Conservation (phyloP, 2,888 invertebrate species). For the Epirrita christyi region DNA sequence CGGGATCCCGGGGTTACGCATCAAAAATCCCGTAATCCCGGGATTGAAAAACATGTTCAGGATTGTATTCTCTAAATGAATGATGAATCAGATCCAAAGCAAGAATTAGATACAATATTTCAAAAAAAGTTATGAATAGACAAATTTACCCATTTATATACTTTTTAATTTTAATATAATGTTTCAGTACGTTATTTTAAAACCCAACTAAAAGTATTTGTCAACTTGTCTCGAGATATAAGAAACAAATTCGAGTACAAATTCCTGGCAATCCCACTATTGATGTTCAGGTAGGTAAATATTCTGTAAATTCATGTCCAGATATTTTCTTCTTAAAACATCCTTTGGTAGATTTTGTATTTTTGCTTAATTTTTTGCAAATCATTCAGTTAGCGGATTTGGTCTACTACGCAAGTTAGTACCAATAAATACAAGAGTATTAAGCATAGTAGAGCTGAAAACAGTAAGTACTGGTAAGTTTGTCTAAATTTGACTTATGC, state of each 20-base stretch:
- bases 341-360: conserved; percentile 33
- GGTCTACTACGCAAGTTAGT: conserved; percentile 60
- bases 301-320: not conserved
- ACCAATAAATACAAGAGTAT: conserved; percentile 64
- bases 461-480: not conserved
- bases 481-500: too few relatives aligned
- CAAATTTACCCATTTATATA: too few relatives aligned
- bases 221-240: conserved; percentile 4
- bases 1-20: too few relatives aligned
- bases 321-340: conserved; percentile 26
- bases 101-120: too few relatives aligned
- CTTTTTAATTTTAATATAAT: too few relatives aligned
- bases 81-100: too few relatives aligned
- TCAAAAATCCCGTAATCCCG: too few relatives aligned
- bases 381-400: conserved; percentile 59
- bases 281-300: conserved; percentile 19
- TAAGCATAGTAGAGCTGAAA: conserved; percentile 16
- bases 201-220: not conserved
- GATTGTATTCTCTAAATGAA: too few relatives aligned
- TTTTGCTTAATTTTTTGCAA: conserved; percentile 56
- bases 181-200: too few relatives aligned
- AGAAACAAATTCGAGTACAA: conserved; percentile 23
- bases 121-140: too few relatives aligned
- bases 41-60: too few relatives aligned
- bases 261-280: conserved; percentile 27